Conservation (phyloP, 2,888 invertebrate genomes). For the Ornithoptera priamus region DNA sequence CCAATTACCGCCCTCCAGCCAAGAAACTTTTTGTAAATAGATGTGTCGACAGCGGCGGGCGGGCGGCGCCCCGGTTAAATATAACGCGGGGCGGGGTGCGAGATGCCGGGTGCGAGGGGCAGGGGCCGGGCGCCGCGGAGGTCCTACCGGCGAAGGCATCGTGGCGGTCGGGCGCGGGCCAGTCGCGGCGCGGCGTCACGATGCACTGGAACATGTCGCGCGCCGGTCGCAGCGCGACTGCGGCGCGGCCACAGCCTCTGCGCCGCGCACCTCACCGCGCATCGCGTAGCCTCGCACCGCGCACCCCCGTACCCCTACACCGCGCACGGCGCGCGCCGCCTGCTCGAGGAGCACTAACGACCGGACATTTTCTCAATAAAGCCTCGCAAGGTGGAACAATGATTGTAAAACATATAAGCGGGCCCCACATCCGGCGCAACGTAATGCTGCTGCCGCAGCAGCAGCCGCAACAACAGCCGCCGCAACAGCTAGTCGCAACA, state of each 20-base stretch:
- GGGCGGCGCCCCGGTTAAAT: slow-evolving; percentile 13
- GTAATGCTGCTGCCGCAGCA: too few species aligned
- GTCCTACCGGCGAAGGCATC: slow-evolving; percentile 85
- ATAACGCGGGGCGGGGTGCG: slow-evolving; percentile 1
- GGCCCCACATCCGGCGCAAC: too few species aligned
- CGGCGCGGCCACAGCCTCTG: slow-evolving; percentile 39
- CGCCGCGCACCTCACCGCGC: slow-evolving; percentile 26
- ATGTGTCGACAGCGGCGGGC: slow-evolving; percentile 37
- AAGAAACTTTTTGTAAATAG: background rate
- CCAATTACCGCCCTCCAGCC: background rate
- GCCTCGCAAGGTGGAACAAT: background rate
- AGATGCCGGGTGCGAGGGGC: background rate
- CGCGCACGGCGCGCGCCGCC: slow-evolving; percentile 5
- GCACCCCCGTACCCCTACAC: slow-evolving; percentile 13
- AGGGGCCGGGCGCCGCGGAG: background rate
- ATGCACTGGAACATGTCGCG: slow-evolving; percentile 89
- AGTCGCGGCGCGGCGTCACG: slow-evolving; percentile 88
- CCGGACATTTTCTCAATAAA: slow-evolving; percentile 1
- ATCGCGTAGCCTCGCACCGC: too few species aligned
- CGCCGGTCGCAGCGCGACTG: slow-evolving; percentile 43
- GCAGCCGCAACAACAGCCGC: too few species aligned
- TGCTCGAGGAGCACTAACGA: slow-evolving; percentile 9
- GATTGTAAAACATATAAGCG: background rate
- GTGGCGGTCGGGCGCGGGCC: slow-evolving; percentile 86
- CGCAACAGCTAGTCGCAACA: too few species aligned